phyloP scores from a whole-genome alignment of 2,888 invertebrate genomes.

The Tiliacea aurago region DNA sequence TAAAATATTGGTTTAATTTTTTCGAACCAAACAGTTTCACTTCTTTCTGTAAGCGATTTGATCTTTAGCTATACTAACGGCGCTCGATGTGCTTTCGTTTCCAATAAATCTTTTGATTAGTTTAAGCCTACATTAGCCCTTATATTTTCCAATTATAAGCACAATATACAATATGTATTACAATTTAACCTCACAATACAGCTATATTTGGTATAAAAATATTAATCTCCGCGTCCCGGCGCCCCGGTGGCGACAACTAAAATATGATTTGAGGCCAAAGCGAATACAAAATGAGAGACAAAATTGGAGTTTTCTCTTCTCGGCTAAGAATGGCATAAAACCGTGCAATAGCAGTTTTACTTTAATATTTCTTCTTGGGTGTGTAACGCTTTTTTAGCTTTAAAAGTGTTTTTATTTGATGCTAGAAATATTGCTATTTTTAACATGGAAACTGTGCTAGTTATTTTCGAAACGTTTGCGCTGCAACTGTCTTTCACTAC shows the following conservation, averaged over 20 bases:
- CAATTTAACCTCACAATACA: constrained; percentile 58
- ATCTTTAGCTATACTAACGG: neutral
- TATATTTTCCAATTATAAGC: constrained; percentile 18
- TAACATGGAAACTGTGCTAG: constrained; percentile 17
- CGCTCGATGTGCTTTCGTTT: neutral
- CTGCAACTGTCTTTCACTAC: neutral
- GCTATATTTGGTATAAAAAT: constrained; percentile 61
- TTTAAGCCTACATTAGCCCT: constrained; percentile 1
- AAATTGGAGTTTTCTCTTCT: constrained; percentile 79
- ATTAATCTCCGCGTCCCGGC: constrained; percentile 57
- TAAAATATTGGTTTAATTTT: neutral
- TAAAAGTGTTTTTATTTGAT: constrained; percentile 54
- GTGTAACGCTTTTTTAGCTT: constrained; percentile 67
- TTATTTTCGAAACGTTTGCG: neutral
- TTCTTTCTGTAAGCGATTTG: neutral
- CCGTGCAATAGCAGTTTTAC: constrained; percentile 69
- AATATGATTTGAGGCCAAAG: constrained; percentile 80
- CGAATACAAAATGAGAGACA: constrained; percentile 80
- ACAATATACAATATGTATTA: constrained; percentile 50
- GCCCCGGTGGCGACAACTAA: constrained; percentile 73
- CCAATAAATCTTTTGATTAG: neutral
- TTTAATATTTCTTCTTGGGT: constrained; percentile 74
- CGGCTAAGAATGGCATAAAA: constrained; percentile 76
- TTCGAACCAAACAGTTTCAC: neutral
- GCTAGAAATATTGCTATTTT: constrained; percentile 21